These are phyloP conservation scores for Gymnogyps californianus DNA, from an alignment of 2,113 vertebrate genomes.

Conservation along the genomic window DNA sequence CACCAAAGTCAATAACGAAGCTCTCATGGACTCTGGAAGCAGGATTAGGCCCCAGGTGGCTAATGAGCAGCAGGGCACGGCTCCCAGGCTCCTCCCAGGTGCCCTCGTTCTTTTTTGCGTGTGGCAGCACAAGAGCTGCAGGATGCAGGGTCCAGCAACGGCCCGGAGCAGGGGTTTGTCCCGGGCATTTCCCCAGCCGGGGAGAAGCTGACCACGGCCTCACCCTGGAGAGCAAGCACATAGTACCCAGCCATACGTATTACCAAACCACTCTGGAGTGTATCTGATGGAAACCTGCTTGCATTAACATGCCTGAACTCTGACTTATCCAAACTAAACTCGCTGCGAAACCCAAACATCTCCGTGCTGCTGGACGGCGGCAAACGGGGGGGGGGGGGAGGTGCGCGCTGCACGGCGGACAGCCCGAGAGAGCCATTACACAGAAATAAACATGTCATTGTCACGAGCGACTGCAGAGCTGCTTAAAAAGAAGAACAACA, in stretches of 20 bases:
- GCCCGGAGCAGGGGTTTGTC: not conserved
- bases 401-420: not conserved
- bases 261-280: constrained; percentile 4
- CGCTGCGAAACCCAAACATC: not conserved
- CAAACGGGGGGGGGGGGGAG: not conserved
- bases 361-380: constrained; percentile 3
- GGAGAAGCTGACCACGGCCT: not conserved
- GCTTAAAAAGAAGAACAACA: not conserved
- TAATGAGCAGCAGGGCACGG: not conserved
- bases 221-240: not conserved
- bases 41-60: not conserved
- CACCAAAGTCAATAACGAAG: not conserved
- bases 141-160: not conserved
- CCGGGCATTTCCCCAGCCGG: not conserved
- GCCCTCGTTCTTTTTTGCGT: not conserved
- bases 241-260: not conserved
- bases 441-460: constrained; percentile 57
- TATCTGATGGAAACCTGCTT: constrained; percentile 29
- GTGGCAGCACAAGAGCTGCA: not conserved
- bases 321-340: constrained; percentile 26
- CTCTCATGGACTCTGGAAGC: not conserved
- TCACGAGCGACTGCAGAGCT: constrained; percentile 33
- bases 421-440: constrained; percentile 36
- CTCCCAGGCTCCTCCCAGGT: not conserved
- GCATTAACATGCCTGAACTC: constrained; percentile 29